phyloP scores from a whole-genome alignment of 1,140 invertebrate species.

The Lordiphosa clarofinis region DNA sequence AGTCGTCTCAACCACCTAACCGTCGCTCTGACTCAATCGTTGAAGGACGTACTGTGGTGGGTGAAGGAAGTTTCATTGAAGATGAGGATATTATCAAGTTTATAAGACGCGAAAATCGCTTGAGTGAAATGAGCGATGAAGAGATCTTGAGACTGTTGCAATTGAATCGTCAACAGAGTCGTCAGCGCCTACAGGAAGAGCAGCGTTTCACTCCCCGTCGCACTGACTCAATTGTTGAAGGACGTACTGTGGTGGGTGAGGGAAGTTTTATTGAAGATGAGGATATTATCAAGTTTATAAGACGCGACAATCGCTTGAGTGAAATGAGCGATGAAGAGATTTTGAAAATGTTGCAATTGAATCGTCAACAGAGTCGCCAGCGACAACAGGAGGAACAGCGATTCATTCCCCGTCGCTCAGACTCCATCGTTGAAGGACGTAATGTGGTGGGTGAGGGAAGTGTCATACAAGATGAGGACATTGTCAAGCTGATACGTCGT shows the following conservation, averaged over 20 bases:
- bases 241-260: constrained; percentile 36
- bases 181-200: constrained; percentile 8
- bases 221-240: constrained; percentile 36
- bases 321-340: constrained; percentile 41
- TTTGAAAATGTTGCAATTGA: constrained; percentile 33
- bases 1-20: not conserved
- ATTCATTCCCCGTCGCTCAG: not conserved
- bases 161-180: constrained; percentile 26
- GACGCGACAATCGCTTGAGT: constrained; percentile 33
- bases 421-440: constrained; percentile 10
- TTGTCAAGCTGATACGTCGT: constrained; percentile 40
- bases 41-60: constrained; percentile 43
- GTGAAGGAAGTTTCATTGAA: constrained; percentile 11
- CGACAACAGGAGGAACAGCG: constrained; percentile 11
- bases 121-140: constrained; percentile 31
- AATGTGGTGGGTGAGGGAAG: constrained; percentile 1
- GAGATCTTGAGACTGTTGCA: constrained; percentile 42
- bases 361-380: constrained; percentile 22
- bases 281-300: constrained; percentile 43
- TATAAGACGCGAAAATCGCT: constrained; percentile 38
- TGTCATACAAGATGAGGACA: constrained; percentile 37
- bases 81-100: constrained; percentile 43
- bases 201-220: constrained; percentile 9
- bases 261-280: constrained; percentile 22
- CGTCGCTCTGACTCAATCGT: constrained; percentile 31